These are phyloP conservation scores for Lophius piscatorius DNA, from an alignment of 2,113 vertebrate genomes.

Conservation along the genomic window DNA sequence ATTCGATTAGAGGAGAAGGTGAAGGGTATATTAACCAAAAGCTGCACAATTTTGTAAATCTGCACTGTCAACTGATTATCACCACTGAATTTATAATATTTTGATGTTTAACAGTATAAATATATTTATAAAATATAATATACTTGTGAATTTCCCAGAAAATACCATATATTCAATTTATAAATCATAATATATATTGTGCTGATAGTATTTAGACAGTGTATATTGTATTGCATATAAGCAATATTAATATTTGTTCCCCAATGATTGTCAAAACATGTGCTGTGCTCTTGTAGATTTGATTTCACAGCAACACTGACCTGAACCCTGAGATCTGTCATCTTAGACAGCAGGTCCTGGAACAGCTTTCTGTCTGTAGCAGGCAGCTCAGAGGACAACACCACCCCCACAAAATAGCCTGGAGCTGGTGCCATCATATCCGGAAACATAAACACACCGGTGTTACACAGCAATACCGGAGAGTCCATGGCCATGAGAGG, in stretches of 20 bases:
- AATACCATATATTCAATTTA: no score
- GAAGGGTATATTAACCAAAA: no score
- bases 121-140: no score
- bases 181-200: no score
- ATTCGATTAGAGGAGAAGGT: no score
- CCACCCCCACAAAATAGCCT: conserved; percentile 92
- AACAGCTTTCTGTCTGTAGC: conserved; percentile 84
- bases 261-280: background rate
- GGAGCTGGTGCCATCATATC: conserved; percentile 89
- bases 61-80: no score
- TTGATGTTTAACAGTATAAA: no score
- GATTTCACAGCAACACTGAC: conserved; percentile 69
- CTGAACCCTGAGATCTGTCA: conserved; percentile 95
- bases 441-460: conserved; percentile 97
- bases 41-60: no score
- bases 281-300: background rate
- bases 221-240: no score
- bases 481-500: conserved; percentile 90
- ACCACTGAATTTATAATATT: no score
- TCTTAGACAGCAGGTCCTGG: conserved; percentile 90
- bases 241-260: background rate
- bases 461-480: conserved; percentile 90
- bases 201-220: no score
- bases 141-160: no score
- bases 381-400: conserved; percentile 92